Base-by-base conservation (phyloP, 1,140 invertebrate genomes). In the Brachionus paranguensis region DNA sequence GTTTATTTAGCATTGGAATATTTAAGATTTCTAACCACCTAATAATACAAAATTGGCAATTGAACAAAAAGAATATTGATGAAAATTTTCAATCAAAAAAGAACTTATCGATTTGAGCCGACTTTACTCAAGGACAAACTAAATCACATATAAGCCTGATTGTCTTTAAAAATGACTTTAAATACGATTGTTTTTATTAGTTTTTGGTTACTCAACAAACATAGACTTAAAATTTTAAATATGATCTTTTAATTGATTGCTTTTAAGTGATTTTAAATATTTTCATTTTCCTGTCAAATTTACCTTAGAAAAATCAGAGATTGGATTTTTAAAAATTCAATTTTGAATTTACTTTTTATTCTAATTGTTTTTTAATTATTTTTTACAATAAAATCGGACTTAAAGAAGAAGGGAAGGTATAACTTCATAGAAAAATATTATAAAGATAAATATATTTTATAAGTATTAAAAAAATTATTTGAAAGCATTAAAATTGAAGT, bases 211-310 rank as follows among this genome's bases (percentile, higher is more conserved):
- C 53, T 60, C 53, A 60, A 60, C 53, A 60, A 60, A 60, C 53
- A 60, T 60, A 24, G 33, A 33, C 65, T 68, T 17, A 68, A 68
- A 68, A 68, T 68, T 33, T 68, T 68, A 33, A 33, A 68, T 68
- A 41, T 68, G 65, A 68, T 33, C 65, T 41, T 41, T 68, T 68
- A 68, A 68, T 68, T 68, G 65, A 68, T 68, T 68, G 65, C 65
- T 68, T 68, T 68, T 68, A 68, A 68, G 33, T 1, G 27, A 68
- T 68, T 68, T 68, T 29, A 68, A 68, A 29, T 68, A 14, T 41
- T 68, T 68, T 68, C n/a, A 33, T 68, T 33, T 68, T 68, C 5
- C 33, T 68, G 65, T 33, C 33, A 33, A 33, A 33, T 68, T 41
- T 68, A 68, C 33, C 17, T 68, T 68, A 27, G 11, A 24, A 64